These are phyloP conservation scores for Cephus spinipes DNA, from an alignment of 2,888 invertebrate species.

Conservation along the genomic window DNA sequence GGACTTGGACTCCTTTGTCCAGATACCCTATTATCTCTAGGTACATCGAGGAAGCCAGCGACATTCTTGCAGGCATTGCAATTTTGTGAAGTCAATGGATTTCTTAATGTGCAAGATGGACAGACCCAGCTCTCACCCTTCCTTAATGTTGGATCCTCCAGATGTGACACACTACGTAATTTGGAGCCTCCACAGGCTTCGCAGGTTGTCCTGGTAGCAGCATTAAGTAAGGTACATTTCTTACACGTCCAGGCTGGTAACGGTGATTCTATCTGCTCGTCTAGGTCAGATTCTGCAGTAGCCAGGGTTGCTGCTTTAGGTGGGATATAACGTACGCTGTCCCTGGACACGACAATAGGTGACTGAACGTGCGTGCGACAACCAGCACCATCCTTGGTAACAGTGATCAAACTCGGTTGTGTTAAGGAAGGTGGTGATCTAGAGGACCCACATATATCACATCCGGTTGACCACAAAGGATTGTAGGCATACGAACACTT, in stretches of 20 bases:
- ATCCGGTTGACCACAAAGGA: constrained; percentile 81
- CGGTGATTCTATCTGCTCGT: constrained; percentile 72
- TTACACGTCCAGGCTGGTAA: constrained; percentile 80
- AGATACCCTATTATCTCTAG: constrained; percentile 43
- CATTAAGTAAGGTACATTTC: constrained; percentile 89
- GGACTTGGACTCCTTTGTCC: constrained; percentile 63
- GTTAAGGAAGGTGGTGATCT: constrained; percentile 73
- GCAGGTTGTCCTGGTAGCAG: constrained; percentile 77
- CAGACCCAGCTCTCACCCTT: constrained; percentile 79
- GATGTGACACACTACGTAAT: constrained; percentile 75
- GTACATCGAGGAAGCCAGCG: constrained; percentile 65
- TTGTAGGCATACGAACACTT: constrained; percentile 92
- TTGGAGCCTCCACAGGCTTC: constrained; percentile 90
- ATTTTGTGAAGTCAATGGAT: constrained; percentile 75
- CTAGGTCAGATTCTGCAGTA: constrained; percentile 67
- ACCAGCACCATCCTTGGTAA: constrained; percentile 70
- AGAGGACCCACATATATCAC: constrained; percentile 84
- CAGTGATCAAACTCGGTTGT: constrained; percentile 78
- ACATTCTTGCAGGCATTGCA: constrained; percentile 84
- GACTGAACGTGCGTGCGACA: constrained; percentile 59
- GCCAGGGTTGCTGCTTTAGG: constrained; percentile 62
- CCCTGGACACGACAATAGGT: constrained; percentile 62
- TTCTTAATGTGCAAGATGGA: constrained; percentile 84
- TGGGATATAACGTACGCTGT: constrained; percentile 65
- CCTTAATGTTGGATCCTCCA: constrained; percentile 77